Evolutionary conservation across 1,140 invertebrate species (phyloP).

Genomic region (Danaus melanippus): DNA sequence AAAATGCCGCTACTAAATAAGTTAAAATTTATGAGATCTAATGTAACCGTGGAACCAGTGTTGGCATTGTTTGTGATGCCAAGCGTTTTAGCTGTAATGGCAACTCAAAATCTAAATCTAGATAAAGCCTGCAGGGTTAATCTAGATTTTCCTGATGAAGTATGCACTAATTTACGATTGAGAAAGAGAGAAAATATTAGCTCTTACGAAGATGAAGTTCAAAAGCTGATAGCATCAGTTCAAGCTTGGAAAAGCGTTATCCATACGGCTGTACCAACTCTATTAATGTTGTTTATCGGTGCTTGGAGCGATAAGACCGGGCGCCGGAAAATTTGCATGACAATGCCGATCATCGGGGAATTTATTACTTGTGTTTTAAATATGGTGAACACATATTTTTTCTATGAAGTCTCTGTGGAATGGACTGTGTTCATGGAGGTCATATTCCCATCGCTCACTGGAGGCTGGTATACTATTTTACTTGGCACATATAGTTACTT

Average conservation of each 20-base stretch:
- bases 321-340: conserved; percentile 86
- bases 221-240: conserved; percentile 76
- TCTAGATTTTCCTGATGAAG: conserved; percentile 40
- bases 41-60: conserved; percentile 59
- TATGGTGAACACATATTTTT: conserved; percentile 84
- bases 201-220: conserved; percentile 51
- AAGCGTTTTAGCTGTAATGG: conserved; percentile 49
- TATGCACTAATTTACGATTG: conserved; percentile 43
- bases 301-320: conserved; percentile 79
- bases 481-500: conserved; percentile 92
- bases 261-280: conserved; percentile 69
- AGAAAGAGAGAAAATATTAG: conserved; percentile 46
- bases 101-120: conserved; percentile 59
- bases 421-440: conserved; percentile 78
- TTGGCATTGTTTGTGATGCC: conserved; percentile 55
- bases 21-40: conserved; percentile 48
- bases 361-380: conserved; percentile 83
- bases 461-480: conserved; percentile 89
- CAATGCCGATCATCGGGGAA: conserved; percentile 86
- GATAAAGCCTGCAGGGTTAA: conserved; percentile 61
- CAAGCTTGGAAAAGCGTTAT: conserved; percentile 72
- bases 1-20: conserved; percentile 43
- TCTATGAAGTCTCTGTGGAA: conserved; percentile 82
- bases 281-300: conserved; percentile 74
- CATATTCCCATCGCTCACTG: conserved; percentile 83